Evolutionary conservation across 1,140 invertebrate species (phyloP).

Genomic region (Macrocentrus cingulum): DNA sequence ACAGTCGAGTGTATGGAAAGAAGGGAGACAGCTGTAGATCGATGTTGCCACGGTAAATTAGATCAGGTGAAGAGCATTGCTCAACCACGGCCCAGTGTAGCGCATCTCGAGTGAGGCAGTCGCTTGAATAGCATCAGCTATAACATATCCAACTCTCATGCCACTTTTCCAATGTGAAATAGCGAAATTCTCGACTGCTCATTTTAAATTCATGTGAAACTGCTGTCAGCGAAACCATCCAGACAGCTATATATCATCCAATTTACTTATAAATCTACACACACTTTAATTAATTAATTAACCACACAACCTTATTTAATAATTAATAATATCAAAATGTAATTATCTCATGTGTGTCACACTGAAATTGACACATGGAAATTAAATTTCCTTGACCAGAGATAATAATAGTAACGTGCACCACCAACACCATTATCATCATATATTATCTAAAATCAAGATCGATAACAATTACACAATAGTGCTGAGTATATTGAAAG

Average conservation of each 20-base stretch:
- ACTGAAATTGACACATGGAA: no score
- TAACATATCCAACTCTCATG: slow-evolving; percentile 10
- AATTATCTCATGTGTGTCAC: no score
- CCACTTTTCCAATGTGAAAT: slow-evolving; percentile 23
- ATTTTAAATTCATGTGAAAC: slow-evolving; percentile 9
- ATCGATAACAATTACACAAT: slow-evolving; percentile 18
- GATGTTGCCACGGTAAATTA: slow-evolving; percentile 54
- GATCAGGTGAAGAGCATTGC: slow-evolving; percentile 54
- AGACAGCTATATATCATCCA: no score
- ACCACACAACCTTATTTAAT: no score
- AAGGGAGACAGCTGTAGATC: slow-evolving; percentile 49
- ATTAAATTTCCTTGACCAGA: no score
- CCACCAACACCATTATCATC: no score
- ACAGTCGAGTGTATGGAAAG: slow-evolving; percentile 34
- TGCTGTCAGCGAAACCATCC: not conserved
- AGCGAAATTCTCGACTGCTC: slow-evolving; percentile 18
- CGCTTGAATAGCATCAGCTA: slow-evolving; percentile 9
- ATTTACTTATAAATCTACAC: no score
- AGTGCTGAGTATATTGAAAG: not conserved
- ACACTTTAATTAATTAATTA: no score
- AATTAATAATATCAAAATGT: no score
- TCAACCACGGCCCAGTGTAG: slow-evolving; percentile 14
- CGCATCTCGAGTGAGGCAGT: slow-evolving; percentile 13
- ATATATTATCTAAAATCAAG: not conserved
- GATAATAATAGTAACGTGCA: no score